Conservation (phyloP, 2,113 vertebrate genomes). For the Salvelinus sp. region DNA sequence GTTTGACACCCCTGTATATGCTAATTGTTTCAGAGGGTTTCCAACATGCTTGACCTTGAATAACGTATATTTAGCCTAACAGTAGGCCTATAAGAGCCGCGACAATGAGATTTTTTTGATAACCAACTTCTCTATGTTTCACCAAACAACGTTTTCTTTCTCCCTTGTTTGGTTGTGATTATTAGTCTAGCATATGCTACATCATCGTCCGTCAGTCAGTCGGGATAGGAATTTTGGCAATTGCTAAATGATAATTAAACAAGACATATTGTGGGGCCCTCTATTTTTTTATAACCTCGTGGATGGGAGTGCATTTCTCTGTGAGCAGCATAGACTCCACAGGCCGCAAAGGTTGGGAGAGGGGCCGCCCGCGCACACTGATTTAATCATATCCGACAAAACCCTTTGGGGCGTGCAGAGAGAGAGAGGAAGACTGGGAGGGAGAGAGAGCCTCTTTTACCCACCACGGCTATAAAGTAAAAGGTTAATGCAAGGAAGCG, state of each 20-base stretch:
- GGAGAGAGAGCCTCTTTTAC: conserved; percentile 67
- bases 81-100: not conserved
- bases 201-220: conserved; percentile 15
- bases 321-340: conserved; percentile 56
- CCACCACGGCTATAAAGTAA: conserved; percentile 57
- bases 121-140: conserved; percentile 12
- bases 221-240: conserved; percentile 56
- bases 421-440: conserved; percentile 65
- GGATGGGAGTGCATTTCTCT: conserved; percentile 69
- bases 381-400: conserved; percentile 81
- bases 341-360: conserved; percentile 63
- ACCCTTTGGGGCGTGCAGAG: conserved; percentile 75
- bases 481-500: conserved; percentile 3
- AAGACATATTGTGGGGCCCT: conserved; percentile 62
- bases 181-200: no score
- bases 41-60: not conserved
- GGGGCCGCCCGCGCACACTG: conserved; percentile 68
- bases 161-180: no score
- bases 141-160: not conserved
- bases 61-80: not conserved
- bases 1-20: no score
- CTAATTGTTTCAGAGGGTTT: no score
- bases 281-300: conserved; percentile 72
- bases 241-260: conserved; percentile 73
- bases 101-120: not conserved